Conservation (phyloP, 2,797 vertebrate species). For the Loriculus beryllinus region DNA sequence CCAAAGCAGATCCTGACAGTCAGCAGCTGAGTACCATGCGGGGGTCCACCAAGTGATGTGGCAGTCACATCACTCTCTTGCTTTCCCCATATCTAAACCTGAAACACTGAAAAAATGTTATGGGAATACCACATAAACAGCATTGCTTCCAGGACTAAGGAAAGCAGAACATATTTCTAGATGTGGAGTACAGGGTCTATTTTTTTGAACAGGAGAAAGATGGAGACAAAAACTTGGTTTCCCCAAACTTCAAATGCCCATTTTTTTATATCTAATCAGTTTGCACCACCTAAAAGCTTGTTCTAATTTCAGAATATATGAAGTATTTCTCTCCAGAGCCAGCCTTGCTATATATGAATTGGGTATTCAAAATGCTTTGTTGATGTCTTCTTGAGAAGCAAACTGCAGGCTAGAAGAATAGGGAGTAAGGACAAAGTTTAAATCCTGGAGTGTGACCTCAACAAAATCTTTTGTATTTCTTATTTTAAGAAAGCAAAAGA, state of each 20-base stretch:
- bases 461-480: neutral
- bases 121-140: neutral
- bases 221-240: accelerated
- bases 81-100: neutral
- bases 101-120: neutral
- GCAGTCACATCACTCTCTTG: neutral
- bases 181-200: neutral
- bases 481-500: neutral
- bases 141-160: neutral
- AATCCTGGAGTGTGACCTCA: neutral
- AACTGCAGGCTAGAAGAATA: neutral
- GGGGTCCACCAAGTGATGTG: neutral
- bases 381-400: neutral
- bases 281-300: neutral
- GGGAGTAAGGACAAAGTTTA: neutral
- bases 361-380: neutral
- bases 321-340: neutral
- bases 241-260: accelerated
- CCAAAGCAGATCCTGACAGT: neutral
- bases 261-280: neutral
- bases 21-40: neutral
- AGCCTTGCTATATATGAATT: neutral
- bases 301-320: neutral
- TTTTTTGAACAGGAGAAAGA: neutral
- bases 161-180: neutral